Evolutionary conservation across 2,888 invertebrate species (phyloP), one percentile per base, ranked within the genome.

Genomic region (Calephelis perditalis): DNA sequence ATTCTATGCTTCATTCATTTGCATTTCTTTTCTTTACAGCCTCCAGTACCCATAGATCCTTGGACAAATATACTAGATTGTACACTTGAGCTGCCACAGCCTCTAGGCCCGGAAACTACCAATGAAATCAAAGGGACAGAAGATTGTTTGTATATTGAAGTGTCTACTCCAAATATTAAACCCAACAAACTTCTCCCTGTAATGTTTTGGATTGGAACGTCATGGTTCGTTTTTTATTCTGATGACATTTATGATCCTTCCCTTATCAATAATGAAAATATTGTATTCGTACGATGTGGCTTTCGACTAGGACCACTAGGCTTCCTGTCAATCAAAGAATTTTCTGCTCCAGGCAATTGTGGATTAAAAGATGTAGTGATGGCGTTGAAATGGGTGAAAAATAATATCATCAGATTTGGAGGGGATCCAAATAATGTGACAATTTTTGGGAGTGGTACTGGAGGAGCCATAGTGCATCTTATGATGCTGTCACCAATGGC

Each of bases 151-250:
- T 88, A 86, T 63, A 71, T 91, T 47, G 85, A 89, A 68, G 71
- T 91, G 11, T 76, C 75, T 43, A 79, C 83, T 46, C 82, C 82
- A 63, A 78, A 71, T 63, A 67, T 83, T 9, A 73, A 76, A 46
- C 77, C 84, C 5, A 71, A 76, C 1, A 76, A 86, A 66, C 80
- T 72, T 12, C 70, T 85, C 68, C 91, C 92, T 43, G 91, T 92
- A 2, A 87, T 92, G 87, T 87, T 92, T 63, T 91, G 86, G 84
- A 82, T 91, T 57, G 89, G 91, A 62, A 78, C 85, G 57, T 88
- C 73, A 65, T 75, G 72, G 35, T 91, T 81, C 69, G 60, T 74
- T 36, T 68, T 65, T 56, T 73, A 73, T 54, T 65, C 80, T 45
- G 87, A 88, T 60, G 63, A 72, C 9, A 65, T 75, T n/a, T 79